These are phyloP conservation scores for Coilia nasus DNA, from an alignment of 2,797 vertebrate genomes.

Conservation along the genomic window DNA sequence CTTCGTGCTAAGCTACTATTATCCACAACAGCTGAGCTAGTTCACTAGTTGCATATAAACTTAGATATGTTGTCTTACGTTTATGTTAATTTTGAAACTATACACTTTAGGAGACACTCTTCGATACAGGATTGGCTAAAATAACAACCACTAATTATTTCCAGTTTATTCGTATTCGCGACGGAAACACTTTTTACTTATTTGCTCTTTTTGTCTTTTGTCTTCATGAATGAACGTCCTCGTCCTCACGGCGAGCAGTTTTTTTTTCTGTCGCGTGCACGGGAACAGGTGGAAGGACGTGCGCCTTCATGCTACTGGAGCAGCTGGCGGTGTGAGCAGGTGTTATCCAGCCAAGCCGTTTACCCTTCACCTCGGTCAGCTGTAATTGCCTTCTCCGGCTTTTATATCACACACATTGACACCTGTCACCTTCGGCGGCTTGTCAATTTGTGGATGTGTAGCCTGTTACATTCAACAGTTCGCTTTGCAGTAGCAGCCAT, in stretches of 20 bases:
- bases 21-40: not conserved
- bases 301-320: slow-evolving; percentile 50
- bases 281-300: slow-evolving; percentile 10
- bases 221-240: not conserved
- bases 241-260: not conserved
- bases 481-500: not conserved
- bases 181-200: too few species aligned
- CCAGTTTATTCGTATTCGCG: not conserved
- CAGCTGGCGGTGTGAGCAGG: slow-evolving; percentile 36
- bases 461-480: not conserved
- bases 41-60: not conserved
- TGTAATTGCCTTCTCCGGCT: not conserved
- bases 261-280: not conserved
- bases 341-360: slow-evolving; percentile 51
- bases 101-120: not conserved
- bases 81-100: not conserved
- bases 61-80: not conserved
- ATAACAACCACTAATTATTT: not conserved
- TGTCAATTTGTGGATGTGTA: not conserved
- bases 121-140: not conserved
- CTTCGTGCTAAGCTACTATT: not conserved
- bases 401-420: not conserved
- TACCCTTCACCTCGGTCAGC: not conserved
- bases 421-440: not conserved
- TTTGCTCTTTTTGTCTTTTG: not conserved